phyloP scores from a whole-genome alignment of 2,797 vertebrate genomes.

The Manis pentadactyla region DNA sequence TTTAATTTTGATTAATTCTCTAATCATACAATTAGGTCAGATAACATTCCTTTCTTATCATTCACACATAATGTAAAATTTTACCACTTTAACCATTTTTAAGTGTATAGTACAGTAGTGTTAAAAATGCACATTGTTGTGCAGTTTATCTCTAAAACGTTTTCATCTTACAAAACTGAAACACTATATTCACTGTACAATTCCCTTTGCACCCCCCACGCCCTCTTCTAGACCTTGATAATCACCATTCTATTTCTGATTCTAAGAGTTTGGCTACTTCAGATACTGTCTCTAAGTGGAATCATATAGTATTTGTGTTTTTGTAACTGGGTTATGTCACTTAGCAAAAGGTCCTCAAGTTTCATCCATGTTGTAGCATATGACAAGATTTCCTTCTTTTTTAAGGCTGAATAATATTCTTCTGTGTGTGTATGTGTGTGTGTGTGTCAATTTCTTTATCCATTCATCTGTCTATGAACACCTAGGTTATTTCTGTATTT shows the following conservation, averaged over 20 bases:
- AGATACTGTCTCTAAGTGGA: background rate
- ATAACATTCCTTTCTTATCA: conserved; percentile 7
- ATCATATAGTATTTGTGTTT: background rate
- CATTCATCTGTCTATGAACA: background rate
- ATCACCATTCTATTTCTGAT: background rate
- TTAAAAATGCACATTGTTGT: background rate
- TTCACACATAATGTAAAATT: background rate
- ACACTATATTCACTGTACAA: background rate
- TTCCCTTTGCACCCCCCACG: background rate
- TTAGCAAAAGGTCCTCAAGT: background rate
- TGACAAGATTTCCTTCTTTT: background rate
- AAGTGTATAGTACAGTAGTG: background rate
- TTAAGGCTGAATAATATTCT: background rate
- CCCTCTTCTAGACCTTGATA: background rate
- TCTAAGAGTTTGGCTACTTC: background rate
- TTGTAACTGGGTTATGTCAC: background rate
- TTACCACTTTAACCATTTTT: background rate
- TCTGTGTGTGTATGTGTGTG: background rate
- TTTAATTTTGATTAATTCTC: background rate
- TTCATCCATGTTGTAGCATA: background rate
- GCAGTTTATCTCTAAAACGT: background rate
- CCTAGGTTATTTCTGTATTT: background rate
- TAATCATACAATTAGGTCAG: background rate
- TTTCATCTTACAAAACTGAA: background rate
- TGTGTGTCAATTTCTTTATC: background rate